phyloP scores from a whole-genome alignment of 2,888 invertebrate genomes.

The Neoitamus cyanurus region DNA sequence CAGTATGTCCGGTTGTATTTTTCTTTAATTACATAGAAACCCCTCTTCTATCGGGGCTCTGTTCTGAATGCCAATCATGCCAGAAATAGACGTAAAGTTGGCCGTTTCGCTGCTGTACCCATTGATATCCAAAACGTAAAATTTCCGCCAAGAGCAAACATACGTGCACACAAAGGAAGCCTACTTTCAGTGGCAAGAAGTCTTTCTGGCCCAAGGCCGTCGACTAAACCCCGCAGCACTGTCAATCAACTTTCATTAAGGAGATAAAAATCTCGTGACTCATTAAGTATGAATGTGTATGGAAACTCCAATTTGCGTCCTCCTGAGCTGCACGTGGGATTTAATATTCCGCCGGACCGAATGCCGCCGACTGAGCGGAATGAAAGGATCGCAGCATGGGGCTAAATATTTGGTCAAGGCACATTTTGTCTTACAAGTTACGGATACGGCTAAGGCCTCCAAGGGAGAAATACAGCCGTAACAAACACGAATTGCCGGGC shows the following conservation, averaged over 20 bases:
- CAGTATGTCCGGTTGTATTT: constrained; percentile 20
- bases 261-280: constrained; percentile 51
- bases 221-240: constrained; percentile 1
- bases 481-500: constrained; percentile 28
- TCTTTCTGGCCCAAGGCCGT: neutral
- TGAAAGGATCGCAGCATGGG: constrained; percentile 11
- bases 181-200: neutral
- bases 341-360: neutral
- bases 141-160: constrained; percentile 20
- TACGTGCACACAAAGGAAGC: neutral
- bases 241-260: constrained; percentile 51
- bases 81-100: neutral
- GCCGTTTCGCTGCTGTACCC: neutral
- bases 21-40: constrained; percentile 35
- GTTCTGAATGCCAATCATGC: constrained; percentile 31
- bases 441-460: neutral
- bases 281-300: constrained; percentile 49
- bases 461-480: neutral
- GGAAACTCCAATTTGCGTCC: constrained; percentile 47
- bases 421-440: constrained; percentile 23
- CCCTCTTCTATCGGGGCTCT: constrained; percentile 13
- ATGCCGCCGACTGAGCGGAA: neutral
- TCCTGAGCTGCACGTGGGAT: neutral
- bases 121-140: constrained; percentile 30
- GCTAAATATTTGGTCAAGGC: constrained; percentile 23